A percentile compares a stretch with the other conserved stretches of the same genome.
Evolutionary conservation across 2,888 invertebrate species (phyloP).

Genomic region (Papilio protenor): DNA sequence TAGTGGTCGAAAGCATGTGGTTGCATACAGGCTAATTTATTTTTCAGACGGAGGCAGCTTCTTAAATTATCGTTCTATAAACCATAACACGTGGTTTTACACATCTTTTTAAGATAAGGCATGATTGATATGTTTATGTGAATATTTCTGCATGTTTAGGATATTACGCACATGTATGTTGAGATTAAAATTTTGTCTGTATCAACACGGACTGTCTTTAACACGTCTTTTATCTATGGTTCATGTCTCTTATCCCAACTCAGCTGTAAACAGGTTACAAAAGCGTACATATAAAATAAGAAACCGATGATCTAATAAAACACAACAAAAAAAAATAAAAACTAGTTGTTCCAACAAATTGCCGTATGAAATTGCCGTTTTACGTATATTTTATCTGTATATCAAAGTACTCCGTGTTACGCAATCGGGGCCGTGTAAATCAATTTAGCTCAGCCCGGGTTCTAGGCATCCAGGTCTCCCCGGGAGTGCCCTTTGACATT

Average conservation of each 20-base stretch:
- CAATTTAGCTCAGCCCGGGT: slow-evolving; percentile 61
- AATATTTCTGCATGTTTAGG: not conserved
- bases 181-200: not conserved
- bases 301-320: not conserved
- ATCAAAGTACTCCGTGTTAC: slow-evolving; percentile 24
- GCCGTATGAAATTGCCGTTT: not conserved
- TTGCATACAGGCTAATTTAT: no score
- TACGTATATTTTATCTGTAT: not conserved
- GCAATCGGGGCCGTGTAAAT: slow-evolving; percentile 52
- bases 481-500: slow-evolving; percentile 81
- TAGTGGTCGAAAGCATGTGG: no score
- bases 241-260: not conserved
- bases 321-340: no score
- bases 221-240: not conserved
- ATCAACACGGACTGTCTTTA: no score
- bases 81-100: not conserved
- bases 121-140: not conserved
- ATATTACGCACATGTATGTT: not conserved
- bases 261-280: not conserved
- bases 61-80: no score
- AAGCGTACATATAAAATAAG: not conserved
- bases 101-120: not conserved
- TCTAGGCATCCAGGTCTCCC: slow-evolving; percentile 68
- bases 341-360: not conserved
- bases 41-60: no score